Base-by-base conservation (phyloP, 53 echinoderm and acorn worm genomes). In the Stichopus horrens region DNA sequence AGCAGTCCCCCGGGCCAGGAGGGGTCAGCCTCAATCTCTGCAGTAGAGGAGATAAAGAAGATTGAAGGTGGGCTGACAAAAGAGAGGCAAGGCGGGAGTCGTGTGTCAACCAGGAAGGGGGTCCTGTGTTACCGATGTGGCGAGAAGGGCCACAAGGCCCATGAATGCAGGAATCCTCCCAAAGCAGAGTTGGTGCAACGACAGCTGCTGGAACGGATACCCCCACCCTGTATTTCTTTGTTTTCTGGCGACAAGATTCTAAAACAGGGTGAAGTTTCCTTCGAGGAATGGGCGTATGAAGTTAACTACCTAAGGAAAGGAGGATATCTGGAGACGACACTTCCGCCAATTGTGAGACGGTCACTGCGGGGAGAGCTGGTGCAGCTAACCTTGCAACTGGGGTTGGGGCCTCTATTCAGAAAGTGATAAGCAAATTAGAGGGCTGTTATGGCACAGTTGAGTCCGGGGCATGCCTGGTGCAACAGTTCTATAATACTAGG, bases 101-200 rank as follows among this genome's bases (percentile, higher is more conserved):
- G n/a, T n/a, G n/a, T n/a, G n/a, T n/a, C n/a, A n/a, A 18, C 79
- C 55, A 87, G 5, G 18, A 19, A 21, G 4, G 55, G 74, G 52
- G 5, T 54, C 75, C 10, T 93, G 18, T 93, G 93, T 22, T 93
- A 87, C 57, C 91, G 89, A 37, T 93, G 91, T 81, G 93, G 93
- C 0, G 86, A 89, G 71, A 16, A 11, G 14, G 93, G 91, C 7
- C 91, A 93, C 77, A 79, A 74, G 73, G 16, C 89, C 89, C 9
- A 52, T 1, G 76, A 23, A 0, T 93, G 93, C 76, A 67, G 54
- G 21, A 87, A 83, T 10, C n/a, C 58, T 57, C 67, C 77, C 0
- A 84, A 93, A 37, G 74, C 93, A 7, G 53, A 21, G 13, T 7
- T 85, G 9, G 93, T 93, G 18, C 91, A 93, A 52, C 74, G 73